Evolutionary conservation across 2,888 invertebrate species (phyloP), one percentile per base, ranked within the genome.

Genomic region (Griposia aprilina): DNA sequence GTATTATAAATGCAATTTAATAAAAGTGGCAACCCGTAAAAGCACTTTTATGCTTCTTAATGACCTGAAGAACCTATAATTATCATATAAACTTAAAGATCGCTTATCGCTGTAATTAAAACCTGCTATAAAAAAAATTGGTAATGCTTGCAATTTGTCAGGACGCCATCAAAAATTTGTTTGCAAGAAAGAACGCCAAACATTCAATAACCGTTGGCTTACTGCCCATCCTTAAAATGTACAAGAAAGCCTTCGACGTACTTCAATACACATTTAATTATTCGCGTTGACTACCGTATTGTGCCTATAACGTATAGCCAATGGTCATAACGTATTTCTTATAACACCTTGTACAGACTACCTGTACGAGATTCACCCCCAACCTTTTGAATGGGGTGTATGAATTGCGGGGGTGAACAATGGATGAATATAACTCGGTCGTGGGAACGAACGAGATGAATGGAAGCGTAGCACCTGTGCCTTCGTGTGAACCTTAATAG

Each of bases 401-500:
- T 91, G 91, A 92, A 92, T 92, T 91, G 91, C 92, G 92, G 92
- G 94, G 95, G 95, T 90, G 90, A 90, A 93, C 93, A 95, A 94
- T 93, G 84, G 73, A 88, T 89, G 88, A 88, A 88, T 90, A 93
- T 91, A 92, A 90, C 84, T 88, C 88, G 92, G 92, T 85, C 96
- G 96, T 96, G 96, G 95, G 96, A 96, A 96, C 90, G 81, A 73
- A 76, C 57, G 68, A 78, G 76, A 85, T 91, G 90, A 89, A 92
- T 95, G 94, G 93, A 93, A 92, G 91, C 90, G 89, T 90, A 90
- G 87, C 96, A 96, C 96, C 96, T 96, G 96, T 95, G 93, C 83
- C 86, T 80, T 84, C 79, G 80, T 84, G 88, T 88, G 83, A 88
- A 84, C 89, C 88, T 88, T 78, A 69, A 82, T 82, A 89, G 74